A percentile compares a stretch with the other conserved stretches of the same genome.
phyloP scores from a whole-genome alignment of 1,140 invertebrate species.

The Macrosteles quadrilineatus region DNA sequence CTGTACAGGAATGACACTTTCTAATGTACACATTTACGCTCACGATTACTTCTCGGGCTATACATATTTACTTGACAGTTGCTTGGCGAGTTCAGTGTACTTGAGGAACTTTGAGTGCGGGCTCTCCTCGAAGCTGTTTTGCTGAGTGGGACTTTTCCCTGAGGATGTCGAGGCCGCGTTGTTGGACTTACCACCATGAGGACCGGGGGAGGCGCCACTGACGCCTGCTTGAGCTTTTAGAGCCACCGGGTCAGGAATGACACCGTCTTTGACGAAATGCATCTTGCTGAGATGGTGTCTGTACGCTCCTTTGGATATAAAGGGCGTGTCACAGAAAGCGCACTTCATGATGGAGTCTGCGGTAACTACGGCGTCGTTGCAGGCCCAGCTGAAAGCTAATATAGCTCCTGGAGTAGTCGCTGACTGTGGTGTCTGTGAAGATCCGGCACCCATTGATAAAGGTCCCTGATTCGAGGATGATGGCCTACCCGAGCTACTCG shows the following conservation, averaged over 20 bases:
- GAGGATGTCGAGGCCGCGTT: constrained; percentile 44
- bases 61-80: constrained; percentile 94
- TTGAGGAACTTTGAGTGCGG: constrained; percentile 96
- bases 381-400: constrained; percentile 90
- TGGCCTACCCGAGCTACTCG: constrained; percentile 27
- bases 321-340: constrained; percentile 94
- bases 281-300: constrained; percentile 95
- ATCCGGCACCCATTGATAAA: constrained; percentile 42
- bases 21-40: constrained; percentile 31
- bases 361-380: constrained; percentile 85
- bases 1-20: constrained; percentile 42
- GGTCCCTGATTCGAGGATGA: constrained; percentile 37
- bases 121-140: constrained; percentile 80
- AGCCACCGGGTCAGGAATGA: constrained; percentile 69
- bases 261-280: constrained; percentile 94
- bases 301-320: constrained; percentile 95
- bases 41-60: constrained; percentile 51
- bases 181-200: constrained; percentile 36
- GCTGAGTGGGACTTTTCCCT: constrained; percentile 53
- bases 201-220: constrained; percentile 44
- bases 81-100: constrained; percentile 95
- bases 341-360: constrained; percentile 91
- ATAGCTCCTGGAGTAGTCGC: constrained; percentile 75
- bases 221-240: constrained; percentile 53
- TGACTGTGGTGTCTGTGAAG: constrained; percentile 42